phyloP scores from a whole-genome alignment of 2,888 invertebrate genomes.

The Lasioglossum vierecki region DNA sequence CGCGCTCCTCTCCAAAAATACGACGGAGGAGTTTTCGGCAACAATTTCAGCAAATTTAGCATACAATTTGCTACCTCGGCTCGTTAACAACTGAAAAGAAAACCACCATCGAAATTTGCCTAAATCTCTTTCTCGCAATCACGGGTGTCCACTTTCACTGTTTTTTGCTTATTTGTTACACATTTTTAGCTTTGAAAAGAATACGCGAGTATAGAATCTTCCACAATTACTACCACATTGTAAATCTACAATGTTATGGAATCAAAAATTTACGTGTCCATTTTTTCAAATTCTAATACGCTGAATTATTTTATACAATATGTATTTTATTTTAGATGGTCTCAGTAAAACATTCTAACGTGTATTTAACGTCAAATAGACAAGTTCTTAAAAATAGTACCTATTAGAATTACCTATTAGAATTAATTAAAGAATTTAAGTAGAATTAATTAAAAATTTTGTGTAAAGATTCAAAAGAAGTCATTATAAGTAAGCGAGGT shows the following conservation, averaged over 20 bases:
- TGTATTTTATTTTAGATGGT: neutral
- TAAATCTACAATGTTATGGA: neutral
- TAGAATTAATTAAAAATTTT: too few relatives aligned
- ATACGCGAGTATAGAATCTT: neutral
- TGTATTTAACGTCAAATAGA: neutral
- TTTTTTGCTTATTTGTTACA: neutral
- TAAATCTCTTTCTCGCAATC: slow-evolving; percentile 14
- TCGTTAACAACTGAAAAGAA: slow-evolving; percentile 46
- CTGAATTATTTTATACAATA: neutral
- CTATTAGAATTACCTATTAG: too few relatives aligned
- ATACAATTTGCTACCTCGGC: slow-evolving; percentile 36
- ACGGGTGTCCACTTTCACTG: neutral
- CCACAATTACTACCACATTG: neutral
- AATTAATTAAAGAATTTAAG: too few relatives aligned
- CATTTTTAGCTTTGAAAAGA: neutral
- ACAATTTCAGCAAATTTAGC: slow-evolving; percentile 61
- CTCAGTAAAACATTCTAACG: neutral
- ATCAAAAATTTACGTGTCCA: neutral
- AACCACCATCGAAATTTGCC: slow-evolving; percentile 5
- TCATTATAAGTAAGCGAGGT: too few relatives aligned
- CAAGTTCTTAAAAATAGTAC: neutral
- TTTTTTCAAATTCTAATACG: neutral
- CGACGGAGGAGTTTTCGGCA: slow-evolving; percentile 38
- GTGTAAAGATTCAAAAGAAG: neutral
- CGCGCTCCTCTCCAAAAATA: slow-evolving; percentile 26